Conservation (phyloP, 2,797 vertebrate species). For the Onychomys torridus region DNA sequence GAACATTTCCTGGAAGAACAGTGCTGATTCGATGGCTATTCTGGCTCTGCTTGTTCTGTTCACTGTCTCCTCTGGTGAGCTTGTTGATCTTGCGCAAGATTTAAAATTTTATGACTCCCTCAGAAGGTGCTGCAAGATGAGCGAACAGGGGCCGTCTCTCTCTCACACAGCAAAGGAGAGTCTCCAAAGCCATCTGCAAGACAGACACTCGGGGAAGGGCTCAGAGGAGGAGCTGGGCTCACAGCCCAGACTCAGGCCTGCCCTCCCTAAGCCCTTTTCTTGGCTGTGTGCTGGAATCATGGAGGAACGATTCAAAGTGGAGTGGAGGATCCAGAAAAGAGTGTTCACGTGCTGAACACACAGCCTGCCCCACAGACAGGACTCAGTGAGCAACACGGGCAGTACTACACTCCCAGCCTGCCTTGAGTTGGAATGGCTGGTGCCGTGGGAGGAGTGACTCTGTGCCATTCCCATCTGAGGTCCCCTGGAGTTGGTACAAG, state of each 20-base stretch:
- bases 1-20: conserved; percentile 36
- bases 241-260: background rate
- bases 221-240: background rate
- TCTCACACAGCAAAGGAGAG: background rate
- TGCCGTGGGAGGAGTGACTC: background rate
- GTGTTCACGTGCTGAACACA: background rate
- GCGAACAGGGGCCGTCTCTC: background rate
- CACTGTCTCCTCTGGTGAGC: conserved; percentile 61
- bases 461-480: background rate
- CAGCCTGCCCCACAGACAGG: background rate
- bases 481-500: background rate
- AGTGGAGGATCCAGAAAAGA: background rate
- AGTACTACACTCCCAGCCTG: background rate
- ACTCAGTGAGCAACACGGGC: too few species aligned
- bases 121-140: background rate
- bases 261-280: background rate
- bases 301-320: background rate
- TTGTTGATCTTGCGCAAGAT: conserved; percentile 40
- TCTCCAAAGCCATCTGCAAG: background rate
- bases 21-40: background rate
- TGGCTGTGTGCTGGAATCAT: background rate
- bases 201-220: background rate
- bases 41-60: conserved; percentile 66
- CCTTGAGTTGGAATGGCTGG: background rate
- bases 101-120: conserved; percentile 75